Base-by-base conservation (phyloP, 2,797 vertebrate species). In the Alectoris magna region DNA sequence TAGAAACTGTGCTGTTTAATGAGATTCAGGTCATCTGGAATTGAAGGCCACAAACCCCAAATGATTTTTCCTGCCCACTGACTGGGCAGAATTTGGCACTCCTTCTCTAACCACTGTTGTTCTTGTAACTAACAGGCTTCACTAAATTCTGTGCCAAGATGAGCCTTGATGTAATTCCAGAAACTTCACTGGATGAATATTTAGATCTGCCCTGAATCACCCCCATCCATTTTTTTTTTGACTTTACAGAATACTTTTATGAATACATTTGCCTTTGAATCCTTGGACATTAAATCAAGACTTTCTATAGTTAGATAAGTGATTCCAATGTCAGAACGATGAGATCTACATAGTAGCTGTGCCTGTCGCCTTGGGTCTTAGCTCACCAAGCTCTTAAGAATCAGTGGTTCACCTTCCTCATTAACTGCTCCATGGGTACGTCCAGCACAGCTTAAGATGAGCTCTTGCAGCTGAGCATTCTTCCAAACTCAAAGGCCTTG, bases 141-240 rank as follows among this genome's bases (percentile, higher is more conserved):
- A 36, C 36, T 44, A 73, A 88, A 79, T 60, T 6, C 16, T 64
- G 68, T 93, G 90, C 88, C 90, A 96, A 87, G 75, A 68, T 68
- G 44, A 71, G 55, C 68, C 55, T 84, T 90, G 64, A 87, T 85
- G 41, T 73, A 84, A 82, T 79, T 91, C 90, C 90, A 94, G 80
- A 21, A 78, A 5, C 53, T 88, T 72, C 59, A 91, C 56, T 64
- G 79, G 48, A 86, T 34, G 31, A 86, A 43, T 82, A 83, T 91
- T 96, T 90, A 79, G 63, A 31, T 53, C 27, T 83, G 49, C 66
- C 81, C 81, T 90, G 76, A 90, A 71, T 79, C 58, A 88, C 41
- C 7, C 41, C n/a, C n/a, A 14, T 19, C 49, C 16, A 39, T 79
- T 91, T 84, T 78, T 41, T 41, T 16, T 53, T 16, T 0, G 0